These are phyloP conservation scores for Mus minutoides DNA, from an alignment of 2,797 vertebrate species.

Conservation along the genomic window DNA sequence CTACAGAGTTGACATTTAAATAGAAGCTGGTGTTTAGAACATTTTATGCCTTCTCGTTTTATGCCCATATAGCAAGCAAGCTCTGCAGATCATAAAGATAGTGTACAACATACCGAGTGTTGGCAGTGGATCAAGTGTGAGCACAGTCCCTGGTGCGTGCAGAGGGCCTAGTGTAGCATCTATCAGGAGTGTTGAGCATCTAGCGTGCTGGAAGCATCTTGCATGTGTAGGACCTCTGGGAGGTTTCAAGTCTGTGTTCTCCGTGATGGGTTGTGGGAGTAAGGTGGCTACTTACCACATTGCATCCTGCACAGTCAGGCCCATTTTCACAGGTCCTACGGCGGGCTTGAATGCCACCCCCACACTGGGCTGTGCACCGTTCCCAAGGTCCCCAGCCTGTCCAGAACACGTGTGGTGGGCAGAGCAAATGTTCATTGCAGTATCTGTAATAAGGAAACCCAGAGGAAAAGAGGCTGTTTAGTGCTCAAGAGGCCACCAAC, in stretches of 20 bases:
- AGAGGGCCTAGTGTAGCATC: not conserved
- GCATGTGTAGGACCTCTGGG: fast-evolving
- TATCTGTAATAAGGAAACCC: conserved; percentile 88
- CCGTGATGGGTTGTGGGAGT: fast-evolving
- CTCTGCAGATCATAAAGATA: not conserved
- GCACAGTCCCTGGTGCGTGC: too few relatives aligned
- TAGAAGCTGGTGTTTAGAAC: not conserved
- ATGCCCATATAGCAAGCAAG: too few relatives aligned
- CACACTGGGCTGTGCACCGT: conserved; percentile 95
- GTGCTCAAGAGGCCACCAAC: not conserved
- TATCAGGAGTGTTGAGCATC: too few relatives aligned
- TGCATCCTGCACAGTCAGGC: conserved; percentile 96
- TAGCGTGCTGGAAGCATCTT: fast-evolving
- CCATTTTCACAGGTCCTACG: conserved; percentile 96
- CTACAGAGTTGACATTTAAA: not conserved
- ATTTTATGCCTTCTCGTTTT: too few relatives aligned
- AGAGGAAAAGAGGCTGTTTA: conserved; percentile 59
- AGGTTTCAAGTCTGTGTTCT: fast-evolving
- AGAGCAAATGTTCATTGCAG: conserved; percentile 97
- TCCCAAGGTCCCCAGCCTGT: conserved; percentile 98
- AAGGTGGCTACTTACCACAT: conserved; percentile 88
- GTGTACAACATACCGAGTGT: not conserved
- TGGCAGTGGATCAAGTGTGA: not conserved
- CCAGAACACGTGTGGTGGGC: conserved; percentile 97
- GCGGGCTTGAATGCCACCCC: conserved; percentile 96